Percentiles rank a stretch among this genome's conserved stretches.
Evolutionary conservation across 2,888 invertebrate species (phyloP).

Genomic region (Apamea crenata): DNA sequence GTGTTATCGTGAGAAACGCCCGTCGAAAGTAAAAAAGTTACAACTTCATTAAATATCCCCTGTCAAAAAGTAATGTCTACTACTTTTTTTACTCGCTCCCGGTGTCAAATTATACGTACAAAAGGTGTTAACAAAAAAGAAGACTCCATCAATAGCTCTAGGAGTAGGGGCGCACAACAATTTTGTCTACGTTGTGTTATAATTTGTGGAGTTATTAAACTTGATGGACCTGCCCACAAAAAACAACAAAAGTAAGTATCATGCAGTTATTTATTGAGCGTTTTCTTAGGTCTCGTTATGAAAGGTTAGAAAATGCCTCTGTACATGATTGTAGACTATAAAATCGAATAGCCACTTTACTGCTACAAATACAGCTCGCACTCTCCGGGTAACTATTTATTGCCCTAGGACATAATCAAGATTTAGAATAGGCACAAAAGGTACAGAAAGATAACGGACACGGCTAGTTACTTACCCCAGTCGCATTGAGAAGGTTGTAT

Average conservation of each 20-base stretch:
- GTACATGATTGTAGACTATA: constrained; percentile 4
- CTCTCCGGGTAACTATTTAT: constrained; percentile 9
- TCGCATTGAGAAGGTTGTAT: constrained; percentile 2
- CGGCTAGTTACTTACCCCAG: constrained; percentile 8
- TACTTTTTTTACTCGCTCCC: constrained; percentile 87
- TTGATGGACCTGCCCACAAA: neutral
- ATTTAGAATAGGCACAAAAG: constrained; percentile 17
- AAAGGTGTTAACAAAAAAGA: constrained; percentile 90
- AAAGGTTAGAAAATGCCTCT: neutral
- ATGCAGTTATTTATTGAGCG: neutral
- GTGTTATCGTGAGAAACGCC: constrained; percentile 84
- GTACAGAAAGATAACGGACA: constrained; percentile 14
- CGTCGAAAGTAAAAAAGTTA: constrained; percentile 78
- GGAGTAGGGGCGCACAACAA: constrained; percentile 79
- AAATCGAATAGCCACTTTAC: neutral
- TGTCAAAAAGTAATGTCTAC: constrained; percentile 89
- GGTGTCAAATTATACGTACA: constrained; percentile 90
- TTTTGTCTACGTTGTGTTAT: constrained; percentile 75
- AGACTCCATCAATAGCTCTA: constrained; percentile 78
- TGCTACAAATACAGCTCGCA: neutral
- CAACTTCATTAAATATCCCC: constrained; percentile 90
- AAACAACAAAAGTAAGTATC: neutral
- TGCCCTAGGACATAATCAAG: constrained; percentile 14
- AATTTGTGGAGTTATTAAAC: constrained; percentile 10
- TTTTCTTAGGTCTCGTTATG: neutral